Evolutionary conservation across 2,888 invertebrate species (phyloP).

Genomic region (Imbricaverruca yamaguchii): DNA sequence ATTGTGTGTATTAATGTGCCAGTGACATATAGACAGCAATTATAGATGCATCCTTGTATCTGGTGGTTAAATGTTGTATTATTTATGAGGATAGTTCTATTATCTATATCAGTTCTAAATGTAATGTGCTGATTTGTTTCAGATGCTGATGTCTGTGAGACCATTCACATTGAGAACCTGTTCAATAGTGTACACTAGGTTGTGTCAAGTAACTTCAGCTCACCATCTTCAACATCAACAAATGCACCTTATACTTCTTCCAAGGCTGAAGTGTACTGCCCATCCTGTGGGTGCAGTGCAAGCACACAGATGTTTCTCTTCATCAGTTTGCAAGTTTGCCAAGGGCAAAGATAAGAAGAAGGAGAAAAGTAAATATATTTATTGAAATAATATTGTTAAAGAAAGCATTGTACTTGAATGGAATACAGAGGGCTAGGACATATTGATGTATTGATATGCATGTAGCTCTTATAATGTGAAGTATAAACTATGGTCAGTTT

Average conservation of each 20-base stretch:
- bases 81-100: too few species aligned
- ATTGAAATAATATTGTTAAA: background rate
- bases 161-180: background rate
- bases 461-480: background rate
- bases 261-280: too few species aligned
- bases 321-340: background rate
- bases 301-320: background rate
- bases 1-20: too few species aligned
- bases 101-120: too few species aligned
- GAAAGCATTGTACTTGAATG: background rate
- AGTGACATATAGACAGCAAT: too few species aligned
- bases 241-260: too few species aligned
- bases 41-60: too few species aligned
- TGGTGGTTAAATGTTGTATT: too few species aligned
- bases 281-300: too few species aligned
- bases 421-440: background rate
- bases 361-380: background rate
- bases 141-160: background rate
- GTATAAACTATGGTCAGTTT: background rate
- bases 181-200: background rate
- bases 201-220: background rate
- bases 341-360: slow-evolving; percentile 12
- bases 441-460: background rate
- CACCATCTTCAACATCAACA: background rate
- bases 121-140: background rate